Conservation (phyloP, 1,140 invertebrate genomes). For the Parasteatoda tepidariorum region DNA sequence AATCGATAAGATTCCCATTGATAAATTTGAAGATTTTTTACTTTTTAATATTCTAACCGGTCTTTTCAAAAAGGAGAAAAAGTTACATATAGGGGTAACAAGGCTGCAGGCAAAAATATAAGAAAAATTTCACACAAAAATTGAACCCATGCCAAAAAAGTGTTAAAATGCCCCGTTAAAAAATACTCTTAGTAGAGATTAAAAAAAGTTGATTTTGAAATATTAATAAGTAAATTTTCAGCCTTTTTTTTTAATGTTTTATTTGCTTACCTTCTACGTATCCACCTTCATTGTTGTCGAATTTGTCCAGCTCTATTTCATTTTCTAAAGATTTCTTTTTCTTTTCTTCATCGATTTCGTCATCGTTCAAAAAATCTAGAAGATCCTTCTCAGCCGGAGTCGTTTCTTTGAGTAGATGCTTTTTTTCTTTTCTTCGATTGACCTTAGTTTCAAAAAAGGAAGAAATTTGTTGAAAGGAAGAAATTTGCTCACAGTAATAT, state of each 20-base stretch:
- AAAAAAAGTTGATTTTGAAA: not conserved
- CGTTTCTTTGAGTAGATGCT: conserved; percentile 54
- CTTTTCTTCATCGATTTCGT: conserved; percentile 50
- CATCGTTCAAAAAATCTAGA: conserved; percentile 45
- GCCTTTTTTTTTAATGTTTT: not conserved
- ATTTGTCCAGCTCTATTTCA: conserved; percentile 19
- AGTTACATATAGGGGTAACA: not conserved
- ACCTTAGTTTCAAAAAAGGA: not conserved
- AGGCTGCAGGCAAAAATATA: not conserved
- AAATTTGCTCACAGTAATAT: no score
- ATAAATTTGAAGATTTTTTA: no score
- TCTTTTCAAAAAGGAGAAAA: no score
- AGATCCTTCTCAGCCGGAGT: conserved; percentile 53
- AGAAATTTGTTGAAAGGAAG: not conserved
- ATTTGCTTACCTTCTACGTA: conserved; percentile 20
- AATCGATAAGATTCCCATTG: no score
- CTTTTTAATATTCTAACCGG: no score
- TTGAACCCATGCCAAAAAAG: not conserved
- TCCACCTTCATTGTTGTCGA: conserved; percentile 25
- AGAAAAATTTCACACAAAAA: not conserved
- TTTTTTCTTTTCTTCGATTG: conserved; percentile 41
- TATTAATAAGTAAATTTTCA: not conserved
- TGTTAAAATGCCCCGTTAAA: not conserved
- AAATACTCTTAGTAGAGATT: not conserved
- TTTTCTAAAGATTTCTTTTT: conserved; percentile 52